Evolutionary conservation across 2,888 invertebrate genomes (phyloP).

Genomic region (Andrena minutula): DNA sequence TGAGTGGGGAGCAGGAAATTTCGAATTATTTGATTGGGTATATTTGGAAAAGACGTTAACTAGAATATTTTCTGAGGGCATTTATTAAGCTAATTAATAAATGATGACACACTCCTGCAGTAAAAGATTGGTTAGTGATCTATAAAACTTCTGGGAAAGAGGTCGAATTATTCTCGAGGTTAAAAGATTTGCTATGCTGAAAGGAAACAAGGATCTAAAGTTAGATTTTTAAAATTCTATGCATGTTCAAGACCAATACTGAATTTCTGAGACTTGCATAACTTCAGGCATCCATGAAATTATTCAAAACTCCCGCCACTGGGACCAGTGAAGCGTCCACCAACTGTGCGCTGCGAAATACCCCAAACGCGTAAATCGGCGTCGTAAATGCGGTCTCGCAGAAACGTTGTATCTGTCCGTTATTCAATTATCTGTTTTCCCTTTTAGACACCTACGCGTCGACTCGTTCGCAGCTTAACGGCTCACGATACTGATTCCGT

Average conservation of each 20-base stretch:
- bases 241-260: background rate
- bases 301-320: background rate
- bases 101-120: too few species aligned
- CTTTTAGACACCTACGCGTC: constrained; percentile 49
- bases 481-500: constrained; percentile 69
- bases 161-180: too few species aligned
- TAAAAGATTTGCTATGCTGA: too few species aligned
- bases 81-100: too few species aligned
- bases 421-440: constrained; percentile 65
- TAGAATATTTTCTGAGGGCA: too few species aligned
- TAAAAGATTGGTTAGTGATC: too few species aligned
- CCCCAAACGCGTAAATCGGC: constrained; percentile 17
- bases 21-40: too few species aligned
- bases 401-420: constrained; percentile 49
- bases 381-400: constrained; percentile 33
- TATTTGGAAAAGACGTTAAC: too few species aligned
- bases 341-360: background rate
- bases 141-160: too few species aligned
- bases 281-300: background rate
- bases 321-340: background rate
- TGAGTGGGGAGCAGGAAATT: too few species aligned
- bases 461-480: constrained; percentile 72
- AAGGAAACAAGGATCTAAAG: too few species aligned
- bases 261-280: background rate
- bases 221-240: background rate